phyloP scores from a whole-genome alignment of 2,888 invertebrate genomes.

The Baccha elongata region DNA sequence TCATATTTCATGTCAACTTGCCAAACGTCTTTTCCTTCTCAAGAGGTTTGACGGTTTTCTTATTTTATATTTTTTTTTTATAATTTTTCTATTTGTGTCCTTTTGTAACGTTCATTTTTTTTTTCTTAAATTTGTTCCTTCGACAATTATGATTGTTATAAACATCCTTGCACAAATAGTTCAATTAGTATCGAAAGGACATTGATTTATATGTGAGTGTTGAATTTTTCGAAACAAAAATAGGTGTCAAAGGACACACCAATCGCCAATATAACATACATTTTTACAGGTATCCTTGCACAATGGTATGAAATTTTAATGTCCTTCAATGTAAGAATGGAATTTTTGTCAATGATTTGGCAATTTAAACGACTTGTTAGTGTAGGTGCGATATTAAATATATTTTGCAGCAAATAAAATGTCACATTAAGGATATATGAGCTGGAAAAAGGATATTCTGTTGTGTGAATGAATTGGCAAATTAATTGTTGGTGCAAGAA shows the following conservation, averaged over 20 bases:
- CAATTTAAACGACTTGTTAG: constrained; percentile 65
- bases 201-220: constrained; percentile 56
- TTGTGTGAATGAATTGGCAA: constrained; percentile 37
- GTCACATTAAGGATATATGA: constrained; percentile 60
- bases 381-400: constrained; percentile 43
- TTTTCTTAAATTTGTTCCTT: constrained; percentile 9
- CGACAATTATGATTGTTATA: constrained; percentile 59
- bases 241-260: constrained; percentile 53
- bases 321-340: constrained; percentile 35
- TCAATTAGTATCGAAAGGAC: constrained; percentile 66
- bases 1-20: constrained; percentile 72
- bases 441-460: constrained; percentile 22
- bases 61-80: background rate
- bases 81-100: constrained; percentile 6
- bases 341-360: constrained; percentile 52
- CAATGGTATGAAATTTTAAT: constrained; percentile 29
- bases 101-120: background rate
- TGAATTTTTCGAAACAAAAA: constrained; percentile 14
- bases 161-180: constrained; percentile 60
- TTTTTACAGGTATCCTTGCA: constrained; percentile 42
- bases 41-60: constrained; percentile 62
- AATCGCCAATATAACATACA: constrained; percentile 21
- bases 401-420: constrained; percentile 9
- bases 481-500: constrained; percentile 34
- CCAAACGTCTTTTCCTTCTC: constrained; percentile 45